These are phyloP conservation scores for Crotalus viridis DNA, from an alignment of 2,113 vertebrate genomes.

Conservation along the genomic window DNA sequence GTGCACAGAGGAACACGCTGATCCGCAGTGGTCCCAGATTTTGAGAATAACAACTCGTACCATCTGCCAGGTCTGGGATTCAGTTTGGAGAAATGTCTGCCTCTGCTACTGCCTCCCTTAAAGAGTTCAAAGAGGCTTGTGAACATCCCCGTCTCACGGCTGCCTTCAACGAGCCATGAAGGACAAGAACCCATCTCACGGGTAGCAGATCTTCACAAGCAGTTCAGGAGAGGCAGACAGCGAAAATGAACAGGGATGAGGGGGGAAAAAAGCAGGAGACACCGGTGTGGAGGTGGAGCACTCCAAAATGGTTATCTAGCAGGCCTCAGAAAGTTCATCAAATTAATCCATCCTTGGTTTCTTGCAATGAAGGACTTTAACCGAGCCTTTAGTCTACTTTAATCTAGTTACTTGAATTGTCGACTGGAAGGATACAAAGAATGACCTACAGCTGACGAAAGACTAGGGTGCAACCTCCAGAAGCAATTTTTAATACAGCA, in stretches of 20 bases:
- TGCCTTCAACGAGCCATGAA: constrained; percentile 44
- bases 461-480: neutral
- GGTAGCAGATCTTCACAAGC: constrained; percentile 7
- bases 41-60: neutral
- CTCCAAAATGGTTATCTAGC: constrained; percentile 24
- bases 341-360: constrained; percentile 4
- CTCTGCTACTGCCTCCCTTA: neutral
- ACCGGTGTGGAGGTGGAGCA: neutral
- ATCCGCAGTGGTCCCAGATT: neutral
- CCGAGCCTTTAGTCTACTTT: neutral
- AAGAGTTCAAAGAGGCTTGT: constrained; percentile 1
- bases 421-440: neutral
- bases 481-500: neutral
- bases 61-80: neutral
- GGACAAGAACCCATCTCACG: constrained; percentile 28
- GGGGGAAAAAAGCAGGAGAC: neutral
- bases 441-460: neutral
- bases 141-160: constrained; percentile 26
- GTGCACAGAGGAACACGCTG: neutral
- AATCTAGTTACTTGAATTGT: neutral
- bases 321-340: constrained; percentile 16
- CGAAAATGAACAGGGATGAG: neutral
- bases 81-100: neutral
- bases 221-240: neutral
- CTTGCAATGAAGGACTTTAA: neutral